These are phyloP conservation scores for Sandelia bainsii DNA, from an alignment of 2,797 vertebrate species.

Conservation along the genomic window DNA sequence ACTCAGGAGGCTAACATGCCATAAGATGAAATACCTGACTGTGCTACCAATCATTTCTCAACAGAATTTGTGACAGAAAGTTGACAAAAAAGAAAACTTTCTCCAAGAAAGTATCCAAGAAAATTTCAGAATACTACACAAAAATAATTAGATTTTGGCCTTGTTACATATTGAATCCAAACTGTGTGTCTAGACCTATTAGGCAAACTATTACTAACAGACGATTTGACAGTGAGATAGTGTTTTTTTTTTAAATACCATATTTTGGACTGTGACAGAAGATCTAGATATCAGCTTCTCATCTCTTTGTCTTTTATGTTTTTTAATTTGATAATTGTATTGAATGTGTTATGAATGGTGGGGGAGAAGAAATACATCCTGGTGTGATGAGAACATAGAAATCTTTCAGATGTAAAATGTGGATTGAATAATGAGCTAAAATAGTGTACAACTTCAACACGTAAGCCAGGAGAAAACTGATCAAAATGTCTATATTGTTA, in stretches of 20 bases:
- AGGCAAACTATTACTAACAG: neutral
- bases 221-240: neutral
- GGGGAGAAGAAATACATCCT: neutral
- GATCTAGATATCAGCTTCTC: neutral
- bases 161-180: neutral
- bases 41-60: conserved; percentile 56
- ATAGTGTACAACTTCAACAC: neutral
- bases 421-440: neutral
- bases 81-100: conserved; percentile 47
- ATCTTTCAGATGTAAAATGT: neutral
- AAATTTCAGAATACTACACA: conserved; percentile 28
- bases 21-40: conserved; percentile 81
- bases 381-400: neutral
- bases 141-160: conserved; percentile 14
- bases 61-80: conserved; percentile 54
- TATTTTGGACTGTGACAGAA: neutral
- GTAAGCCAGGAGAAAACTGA: neutral
- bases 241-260: conserved; percentile 14
- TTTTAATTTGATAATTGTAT: conserved; percentile 1
- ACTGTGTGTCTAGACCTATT: neutral
- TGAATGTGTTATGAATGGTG: neutral
- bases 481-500: neutral
- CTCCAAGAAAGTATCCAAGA: conserved; percentile 43
- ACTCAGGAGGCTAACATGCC: conserved; percentile 70
- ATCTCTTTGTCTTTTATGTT: neutral